phyloP scores from a whole-genome alignment of 1,140 invertebrate genomes.

The Littorina saxatilis region DNA sequence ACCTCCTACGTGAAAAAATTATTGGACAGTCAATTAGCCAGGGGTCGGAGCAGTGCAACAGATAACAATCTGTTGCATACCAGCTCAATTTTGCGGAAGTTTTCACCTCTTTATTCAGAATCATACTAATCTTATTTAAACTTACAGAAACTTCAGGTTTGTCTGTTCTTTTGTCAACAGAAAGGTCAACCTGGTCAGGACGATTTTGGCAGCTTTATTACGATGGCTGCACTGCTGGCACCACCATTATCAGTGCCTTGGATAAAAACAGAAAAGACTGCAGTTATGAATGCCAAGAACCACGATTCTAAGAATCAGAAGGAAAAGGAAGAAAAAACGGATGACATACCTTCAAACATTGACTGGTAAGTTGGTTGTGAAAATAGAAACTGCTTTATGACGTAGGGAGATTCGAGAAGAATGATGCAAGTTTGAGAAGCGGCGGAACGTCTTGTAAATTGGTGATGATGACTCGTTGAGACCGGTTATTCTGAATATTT shows the following conservation, averaged over 20 bases:
- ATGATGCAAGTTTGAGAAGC: not conserved
- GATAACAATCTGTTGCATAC: not conserved
- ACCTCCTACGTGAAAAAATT: no score
- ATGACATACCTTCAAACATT: not conserved
- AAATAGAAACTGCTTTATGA: not conserved
- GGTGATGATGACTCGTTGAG: no score
- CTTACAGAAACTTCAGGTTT: no score
- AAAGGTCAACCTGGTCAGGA: not conserved
- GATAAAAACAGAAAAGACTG: not conserved
- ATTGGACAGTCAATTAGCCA: no score
- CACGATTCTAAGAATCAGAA: not conserved
- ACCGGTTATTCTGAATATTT: no score
- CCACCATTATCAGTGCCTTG: not conserved
- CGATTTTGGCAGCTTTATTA: constrained; percentile 1
- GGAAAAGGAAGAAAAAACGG: not conserved
- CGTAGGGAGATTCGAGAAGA: not conserved
- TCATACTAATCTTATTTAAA: not conserved
- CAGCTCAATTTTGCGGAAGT: not conserved
- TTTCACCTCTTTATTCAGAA: not conserved
- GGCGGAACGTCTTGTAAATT: no score
- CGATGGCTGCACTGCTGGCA: not conserved
- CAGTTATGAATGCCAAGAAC: not conserved
- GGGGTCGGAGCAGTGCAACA: not conserved
- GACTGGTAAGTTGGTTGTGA: not conserved
- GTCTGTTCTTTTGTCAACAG: not conserved